Evolutionary conservation across 2,797 vertebrate species (phyloP).

Genomic region (Threskiornis aethiopicus): DNA sequence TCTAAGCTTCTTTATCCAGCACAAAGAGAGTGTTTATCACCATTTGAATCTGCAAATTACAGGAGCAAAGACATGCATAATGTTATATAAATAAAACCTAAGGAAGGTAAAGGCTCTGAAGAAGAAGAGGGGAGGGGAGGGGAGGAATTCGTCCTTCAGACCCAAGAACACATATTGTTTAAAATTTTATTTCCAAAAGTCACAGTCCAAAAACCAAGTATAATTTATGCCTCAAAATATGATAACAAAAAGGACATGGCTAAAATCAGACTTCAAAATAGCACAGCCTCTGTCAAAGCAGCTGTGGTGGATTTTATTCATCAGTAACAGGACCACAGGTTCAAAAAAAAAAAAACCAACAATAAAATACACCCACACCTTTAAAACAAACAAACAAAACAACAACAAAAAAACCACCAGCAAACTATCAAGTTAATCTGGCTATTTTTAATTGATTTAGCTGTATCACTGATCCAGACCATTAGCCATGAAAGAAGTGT

Average conservation of each 20-base stretch:
- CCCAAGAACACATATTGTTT: not conserved
- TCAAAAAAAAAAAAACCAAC: too few species aligned
- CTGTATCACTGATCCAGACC: not conserved
- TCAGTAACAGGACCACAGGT: not conserved
- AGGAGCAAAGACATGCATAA: not conserved
- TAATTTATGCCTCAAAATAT: not conserved
- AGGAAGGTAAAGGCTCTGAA: not conserved
- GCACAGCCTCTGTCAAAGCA: not conserved
- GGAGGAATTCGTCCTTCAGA: not conserved
- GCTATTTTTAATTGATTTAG: not conserved
- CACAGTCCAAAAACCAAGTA: not conserved
- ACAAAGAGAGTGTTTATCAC: fast-evolving
- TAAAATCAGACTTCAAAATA: not conserved
- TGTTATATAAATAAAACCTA: not conserved
- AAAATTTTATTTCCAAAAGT: not conserved
- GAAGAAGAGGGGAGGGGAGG: too few species aligned
- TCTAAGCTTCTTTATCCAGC: not conserved
- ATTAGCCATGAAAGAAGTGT: not conserved
- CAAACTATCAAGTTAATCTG: not conserved
- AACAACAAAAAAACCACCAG: not conserved
- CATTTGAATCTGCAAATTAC: not conserved
- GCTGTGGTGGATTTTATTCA: not conserved
- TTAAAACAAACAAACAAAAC: not conserved
- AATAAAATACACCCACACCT: fast-evolving
- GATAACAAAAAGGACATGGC: not conserved